Conservation (phyloP, 2,113 vertebrate genomes). For the Vireo altiloquus region DNA sequence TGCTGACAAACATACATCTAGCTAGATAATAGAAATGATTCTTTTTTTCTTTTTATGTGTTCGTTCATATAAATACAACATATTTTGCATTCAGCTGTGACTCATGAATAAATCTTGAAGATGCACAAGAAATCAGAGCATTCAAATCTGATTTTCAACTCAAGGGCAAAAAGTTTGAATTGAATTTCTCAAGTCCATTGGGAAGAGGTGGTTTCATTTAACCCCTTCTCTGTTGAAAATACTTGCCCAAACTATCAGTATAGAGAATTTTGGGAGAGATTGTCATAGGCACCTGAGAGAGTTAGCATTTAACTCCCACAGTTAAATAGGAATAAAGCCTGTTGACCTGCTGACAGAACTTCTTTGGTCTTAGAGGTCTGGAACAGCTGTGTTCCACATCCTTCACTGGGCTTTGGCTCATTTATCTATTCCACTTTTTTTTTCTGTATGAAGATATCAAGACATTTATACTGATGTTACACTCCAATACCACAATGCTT, state of each 20-base stretch:
- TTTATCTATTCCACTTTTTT: neutral
- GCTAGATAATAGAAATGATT: slow-evolving; percentile 57
- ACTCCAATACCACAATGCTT: neutral
- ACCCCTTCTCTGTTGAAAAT: neutral
- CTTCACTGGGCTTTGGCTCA: neutral
- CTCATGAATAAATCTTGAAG: slow-evolving; percentile 67
- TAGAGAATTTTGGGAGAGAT: neutral
- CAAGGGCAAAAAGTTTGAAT: neutral
- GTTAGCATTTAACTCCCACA: neutral
- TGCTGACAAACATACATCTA: slow-evolving; percentile 47
- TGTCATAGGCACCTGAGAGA: neutral
- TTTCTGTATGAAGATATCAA: neutral
- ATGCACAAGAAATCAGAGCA: slow-evolving; percentile 45
- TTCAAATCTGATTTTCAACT: slow-evolving; percentile 64
- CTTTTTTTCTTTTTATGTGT: neutral
- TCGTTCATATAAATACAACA: slow-evolving; percentile 63
- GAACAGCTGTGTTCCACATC: neutral
- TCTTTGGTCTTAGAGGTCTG: neutral
- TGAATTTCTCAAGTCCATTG: neutral
- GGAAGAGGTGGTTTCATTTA: neutral
- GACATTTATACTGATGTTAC: neutral
- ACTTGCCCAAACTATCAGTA: neutral
- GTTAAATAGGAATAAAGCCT: neutral
- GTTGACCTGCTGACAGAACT: neutral
- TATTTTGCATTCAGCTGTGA: slow-evolving; percentile 58